Base-by-base conservation (phyloP, 1,140 invertebrate species). In the Lordiphosa collinella region DNA sequence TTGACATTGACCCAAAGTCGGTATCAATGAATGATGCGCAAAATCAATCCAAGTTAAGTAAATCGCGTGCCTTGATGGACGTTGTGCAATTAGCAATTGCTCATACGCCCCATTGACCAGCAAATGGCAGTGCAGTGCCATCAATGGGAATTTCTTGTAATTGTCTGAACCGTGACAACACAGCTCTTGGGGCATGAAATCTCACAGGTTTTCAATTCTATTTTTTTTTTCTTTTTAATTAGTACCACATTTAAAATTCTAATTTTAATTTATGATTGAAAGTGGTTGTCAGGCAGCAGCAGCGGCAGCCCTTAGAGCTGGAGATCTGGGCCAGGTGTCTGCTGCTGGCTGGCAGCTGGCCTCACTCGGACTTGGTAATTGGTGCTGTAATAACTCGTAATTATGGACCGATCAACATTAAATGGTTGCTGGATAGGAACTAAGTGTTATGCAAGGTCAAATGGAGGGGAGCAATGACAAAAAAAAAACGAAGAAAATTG, bases 201-300 rank as follows among this genome's bases (percentile, higher is more conserved):
- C 78, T 82, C 78, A 82, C 78, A 82, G 64, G 72, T 78, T 84
- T 70, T 59, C 59, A 52, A 69, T 50, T 58, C 55, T 25, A 36
- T 25, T 12, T 35, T 37, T 31, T 31, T 46, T 44, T 18, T 50
- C 51, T 47, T 52, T 62, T 64, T 82, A 84, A 82, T 84, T 78
- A 78, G 72, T 59, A 29, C 54, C 51, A 67, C 56, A 82, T 82
- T 82, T 82, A 78, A 78, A 84, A 82, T 82, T 84, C 72, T 82
- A 82, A 82, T 78, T 62, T 61, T 72, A 72, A 84, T 84, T 84
- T 84, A 82, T 84, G 72, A 72, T 82, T 70, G 76, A 82, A 84
- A 84, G 76, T 72, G 57, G 76, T 74, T 62, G 53, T 58, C 34
- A 18, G 13, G 25, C 36, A 13, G 37, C 25, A 18, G 43, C 36